Conservation (phyloP, 1,140 invertebrate species). For the Dendroctonus valens region DNA sequence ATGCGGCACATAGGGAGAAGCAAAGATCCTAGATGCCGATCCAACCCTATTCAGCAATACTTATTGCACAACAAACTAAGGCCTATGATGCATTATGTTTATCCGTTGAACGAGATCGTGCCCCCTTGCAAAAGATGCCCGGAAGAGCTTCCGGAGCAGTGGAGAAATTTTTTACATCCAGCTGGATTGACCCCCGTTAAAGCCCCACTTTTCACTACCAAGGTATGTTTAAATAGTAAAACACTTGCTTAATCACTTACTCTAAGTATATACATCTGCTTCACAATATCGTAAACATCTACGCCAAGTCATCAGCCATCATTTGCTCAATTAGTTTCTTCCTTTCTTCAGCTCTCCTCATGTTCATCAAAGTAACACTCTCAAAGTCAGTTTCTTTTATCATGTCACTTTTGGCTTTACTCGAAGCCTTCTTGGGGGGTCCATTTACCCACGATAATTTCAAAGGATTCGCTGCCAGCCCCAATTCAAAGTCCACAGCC, state of each 20-base stretch:
- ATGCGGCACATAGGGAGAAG: constrained; percentile 42
- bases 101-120: constrained; percentile 38
- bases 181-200: constrained; percentile 4
- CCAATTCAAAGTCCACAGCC: constrained; percentile 68
- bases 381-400: constrained; percentile 73
- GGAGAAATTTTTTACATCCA: constrained; percentile 40
- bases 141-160: constrained; percentile 42
- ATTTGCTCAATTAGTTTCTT: constrained; percentile 76
- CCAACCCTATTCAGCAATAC: constrained; percentile 46
- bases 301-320: constrained; percentile 60
- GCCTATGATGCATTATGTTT: constrained; percentile 42
- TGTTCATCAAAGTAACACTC: constrained; percentile 70
- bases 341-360: constrained; percentile 79
- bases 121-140: constrained; percentile 42
- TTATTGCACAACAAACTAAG: constrained; percentile 42
- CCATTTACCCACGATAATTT: constrained; percentile 62
- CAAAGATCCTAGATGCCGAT: constrained; percentile 52
- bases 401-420: constrained; percentile 44
- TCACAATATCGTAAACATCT: not conserved
- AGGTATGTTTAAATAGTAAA: not conserved
- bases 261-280: not conserved
- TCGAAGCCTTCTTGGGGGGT: constrained; percentile 48
- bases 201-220: not conserved
- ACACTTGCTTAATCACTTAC: not conserved
- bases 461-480: constrained; percentile 61